A percentile compares a stretch with the other conserved stretches of the same genome.
These are phyloP conservation scores for Crocuta crocuta DNA, from an alignment of 2,113 vertebrate species.

Conservation along the genomic window DNA sequence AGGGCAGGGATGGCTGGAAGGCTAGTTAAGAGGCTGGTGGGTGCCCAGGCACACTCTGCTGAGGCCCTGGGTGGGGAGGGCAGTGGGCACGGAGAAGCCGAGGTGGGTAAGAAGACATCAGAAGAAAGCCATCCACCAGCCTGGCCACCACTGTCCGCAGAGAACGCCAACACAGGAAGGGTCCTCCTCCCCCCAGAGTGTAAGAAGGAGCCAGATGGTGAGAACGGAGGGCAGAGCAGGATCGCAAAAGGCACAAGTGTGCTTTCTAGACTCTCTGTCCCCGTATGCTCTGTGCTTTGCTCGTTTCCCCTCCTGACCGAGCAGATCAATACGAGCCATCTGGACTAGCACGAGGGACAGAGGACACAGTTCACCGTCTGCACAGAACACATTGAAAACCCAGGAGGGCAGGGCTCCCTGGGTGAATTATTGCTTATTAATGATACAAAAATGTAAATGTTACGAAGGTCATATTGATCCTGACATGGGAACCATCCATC, in stretches of 20 bases:
- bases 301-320: not conserved
- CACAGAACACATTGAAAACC: not conserved
- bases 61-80: not conserved
- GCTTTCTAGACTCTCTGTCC: not conserved
- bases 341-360: not conserved
- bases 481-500: slow-evolving; percentile 62
- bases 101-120: not conserved
- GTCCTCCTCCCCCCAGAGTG: accelerated
- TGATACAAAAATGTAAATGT: slow-evolving; percentile 80
- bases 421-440: slow-evolving; percentile 80
- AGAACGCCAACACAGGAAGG: not conserved
- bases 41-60: not conserved
- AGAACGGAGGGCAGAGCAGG: not conserved
- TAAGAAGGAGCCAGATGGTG: not conserved
- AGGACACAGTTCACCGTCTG: slow-evolving; percentile 28
- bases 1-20: not conserved
- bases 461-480: slow-evolving; percentile 74
- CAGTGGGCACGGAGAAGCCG: not conserved
- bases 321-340: slow-evolving; percentile 32
- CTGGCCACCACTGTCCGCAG: accelerated
- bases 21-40: not conserved
- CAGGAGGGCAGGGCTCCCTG: not conserved
- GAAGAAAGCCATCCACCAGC: not conserved
- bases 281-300: not conserved
- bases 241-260: accelerated